Conservation (phyloP, 1,140 invertebrate species). For the Temnothorax curvispinosus region DNA sequence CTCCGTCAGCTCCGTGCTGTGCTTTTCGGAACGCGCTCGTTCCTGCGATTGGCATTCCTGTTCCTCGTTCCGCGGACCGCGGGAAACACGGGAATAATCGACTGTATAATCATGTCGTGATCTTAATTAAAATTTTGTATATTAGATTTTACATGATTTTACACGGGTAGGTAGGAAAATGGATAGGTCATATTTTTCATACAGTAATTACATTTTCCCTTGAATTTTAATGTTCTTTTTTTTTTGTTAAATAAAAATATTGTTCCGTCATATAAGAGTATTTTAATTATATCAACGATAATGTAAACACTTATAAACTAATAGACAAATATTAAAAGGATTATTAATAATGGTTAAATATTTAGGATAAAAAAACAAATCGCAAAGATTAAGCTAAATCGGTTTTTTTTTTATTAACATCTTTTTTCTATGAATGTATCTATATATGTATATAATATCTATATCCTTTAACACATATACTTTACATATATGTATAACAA, state of each 20-base stretch:
- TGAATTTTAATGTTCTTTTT: neutral
- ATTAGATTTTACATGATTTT: too few relatives aligned
- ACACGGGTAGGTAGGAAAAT: too few relatives aligned
- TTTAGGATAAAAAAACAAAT: neutral
- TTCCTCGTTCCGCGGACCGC: too few relatives aligned
- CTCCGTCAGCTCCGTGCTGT: too few relatives aligned
- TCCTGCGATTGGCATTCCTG: too few relatives aligned
- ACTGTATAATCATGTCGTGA: too few relatives aligned
- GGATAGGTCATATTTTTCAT: neutral
- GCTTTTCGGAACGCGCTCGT: too few relatives aligned
- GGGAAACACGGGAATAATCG: too few relatives aligned
- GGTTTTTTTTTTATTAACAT: conserved; percentile 41
- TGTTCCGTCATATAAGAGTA: too few relatives aligned
- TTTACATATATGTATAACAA: conserved; percentile 37
- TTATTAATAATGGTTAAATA: neutral
- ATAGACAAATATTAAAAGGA: conserved; percentile 5
- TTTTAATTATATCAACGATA: too few relatives aligned
- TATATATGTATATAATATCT: conserved; percentile 19
- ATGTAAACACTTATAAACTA: neutral
- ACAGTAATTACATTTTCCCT: neutral
- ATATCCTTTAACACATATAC: conserved; percentile 24
- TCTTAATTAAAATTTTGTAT: too few relatives aligned
- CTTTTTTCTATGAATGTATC: conserved; percentile 2
- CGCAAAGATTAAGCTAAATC: conserved; percentile 29
- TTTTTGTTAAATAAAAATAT: neutral